These are phyloP conservation scores for Clangula hyemalis DNA, from an alignment of 2,797 vertebrate species.

Conservation along the genomic window DNA sequence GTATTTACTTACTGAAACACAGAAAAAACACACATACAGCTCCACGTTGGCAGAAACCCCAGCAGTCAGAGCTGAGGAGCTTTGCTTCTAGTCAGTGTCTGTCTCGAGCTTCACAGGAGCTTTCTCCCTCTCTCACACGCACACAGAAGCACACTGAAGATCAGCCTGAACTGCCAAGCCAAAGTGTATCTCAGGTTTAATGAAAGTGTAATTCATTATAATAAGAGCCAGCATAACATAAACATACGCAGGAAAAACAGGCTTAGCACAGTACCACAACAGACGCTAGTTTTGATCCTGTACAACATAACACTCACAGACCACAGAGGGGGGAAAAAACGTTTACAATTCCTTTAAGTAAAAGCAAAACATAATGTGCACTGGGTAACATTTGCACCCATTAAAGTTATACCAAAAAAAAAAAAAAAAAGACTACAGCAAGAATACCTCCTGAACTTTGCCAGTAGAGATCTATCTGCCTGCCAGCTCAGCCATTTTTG, in stretches of 20 bases:
- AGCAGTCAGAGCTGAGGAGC: neutral
- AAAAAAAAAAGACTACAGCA: neutral
- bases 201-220: conserved; percentile 38
- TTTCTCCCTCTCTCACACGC: neutral
- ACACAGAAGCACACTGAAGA: neutral
- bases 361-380: neutral
- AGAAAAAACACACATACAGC: neutral
- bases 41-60: neutral
- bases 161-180: neutral
- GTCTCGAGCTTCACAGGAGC: neutral
- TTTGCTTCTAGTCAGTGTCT: neutral
- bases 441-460: too few relatives aligned
- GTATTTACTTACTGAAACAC: conserved; percentile 49
- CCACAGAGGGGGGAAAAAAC: neutral
- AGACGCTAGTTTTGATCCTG: conserved; percentile 2
- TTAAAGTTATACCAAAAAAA: neutral
- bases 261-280: neutral
- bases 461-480: neutral
- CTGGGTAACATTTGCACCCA: neutral
- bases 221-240: neutral
- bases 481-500: neutral
- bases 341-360: neutral
- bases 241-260: conserved; percentile 66
- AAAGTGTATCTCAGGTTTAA: conserved; percentile 2
- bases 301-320: neutral